Base-by-base conservation (phyloP, 2,113 vertebrate genomes). In the Amphiprion percula region DNA sequence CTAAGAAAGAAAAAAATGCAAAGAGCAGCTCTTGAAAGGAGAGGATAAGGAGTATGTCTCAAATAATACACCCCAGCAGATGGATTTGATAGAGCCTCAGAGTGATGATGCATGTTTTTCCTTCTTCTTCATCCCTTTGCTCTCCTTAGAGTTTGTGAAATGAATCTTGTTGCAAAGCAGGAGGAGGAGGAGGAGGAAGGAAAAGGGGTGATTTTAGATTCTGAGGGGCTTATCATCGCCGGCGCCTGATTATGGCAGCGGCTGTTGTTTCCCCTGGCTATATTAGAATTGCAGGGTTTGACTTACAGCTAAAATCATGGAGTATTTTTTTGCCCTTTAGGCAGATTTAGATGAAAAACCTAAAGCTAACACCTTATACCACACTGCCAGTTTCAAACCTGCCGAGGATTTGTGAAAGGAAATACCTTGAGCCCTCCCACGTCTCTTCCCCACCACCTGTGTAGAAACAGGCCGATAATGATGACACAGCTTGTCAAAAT, bases 271-370 rank as follows among this genome's bases (percentile, higher is more conserved):
- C 85, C 80, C 61, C 68, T 30, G 77, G 86, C 80, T 75, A 77
- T 73, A 68, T 82, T 69, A 59, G 84, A 75, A 85, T 76, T 66
- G 87, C 68, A 65, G 76, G 65, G 75, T 85, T 83, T 79, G 72
- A 84, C 82, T 90, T 74, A 14, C 77, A 84, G 88, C 75, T 50
- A 47, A 76, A 90, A 85, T 85, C 84, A 64, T 21, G 47, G 52
- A 49, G 78, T 44, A 56, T 86, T 74, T 85, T 41, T 85, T 41
- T 86, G 86, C 79, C 87, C 84, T 87, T 87, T 79, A 82, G 88
- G 87, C 86, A 91, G 89, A 90, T 89, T 93, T 87, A 90, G 77
- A 66, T 63, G 59, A 80, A 75, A 83, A 83, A 84, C 80, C 80
- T 81, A 74, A 80, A 87, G 80, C 78, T 81, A 81, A 87, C 82